Evolutionary conservation across 2,113 vertebrate genomes (phyloP).

Genomic region (Coptodon bakossiorum): DNA sequence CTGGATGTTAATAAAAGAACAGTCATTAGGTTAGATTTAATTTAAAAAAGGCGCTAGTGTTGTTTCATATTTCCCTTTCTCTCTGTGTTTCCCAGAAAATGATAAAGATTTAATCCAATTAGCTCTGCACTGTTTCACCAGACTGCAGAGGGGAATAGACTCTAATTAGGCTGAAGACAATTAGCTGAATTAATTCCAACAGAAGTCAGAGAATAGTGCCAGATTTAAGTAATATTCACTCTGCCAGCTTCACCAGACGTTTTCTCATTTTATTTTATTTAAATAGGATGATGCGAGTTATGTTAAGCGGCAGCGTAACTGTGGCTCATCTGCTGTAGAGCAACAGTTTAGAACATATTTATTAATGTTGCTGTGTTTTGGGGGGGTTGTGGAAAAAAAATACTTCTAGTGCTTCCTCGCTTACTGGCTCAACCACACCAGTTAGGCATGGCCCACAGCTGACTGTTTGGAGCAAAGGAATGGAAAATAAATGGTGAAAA

Average conservation of each 20-base stretch:
- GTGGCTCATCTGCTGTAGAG: slow-evolving; percentile 45
- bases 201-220: slow-evolving; percentile 70
- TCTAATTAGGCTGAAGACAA: slow-evolving; percentile 80
- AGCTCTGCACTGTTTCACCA: slow-evolving; percentile 69
- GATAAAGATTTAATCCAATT: slow-evolving; percentile 81
- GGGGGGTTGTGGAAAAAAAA: not conserved
- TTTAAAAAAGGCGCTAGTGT: slow-evolving; percentile 59
- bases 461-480: not conserved
- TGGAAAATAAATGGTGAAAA: slow-evolving; percentile 18
- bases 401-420: not conserved
- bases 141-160: slow-evolving; percentile 71
- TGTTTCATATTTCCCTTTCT: slow-evolving; percentile 62
- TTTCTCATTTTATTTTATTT: slow-evolving; percentile 58
- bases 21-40: slow-evolving; percentile 69
- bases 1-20: slow-evolving; percentile 63
- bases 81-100: slow-evolving; percentile 66
- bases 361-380: slow-evolving; percentile 20
- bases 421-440: not conserved
- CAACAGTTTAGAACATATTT: slow-evolving; percentile 47
- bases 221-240: slow-evolving; percentile 70
- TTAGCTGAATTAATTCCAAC: slow-evolving; percentile 77
- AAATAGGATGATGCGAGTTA: slow-evolving; percentile 42
- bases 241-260: slow-evolving; percentile 38
- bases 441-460: not conserved
- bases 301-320: slow-evolving; percentile 49